Base-by-base conservation (phyloP, 2,888 invertebrate genomes). In the Acronicta aceris region DNA sequence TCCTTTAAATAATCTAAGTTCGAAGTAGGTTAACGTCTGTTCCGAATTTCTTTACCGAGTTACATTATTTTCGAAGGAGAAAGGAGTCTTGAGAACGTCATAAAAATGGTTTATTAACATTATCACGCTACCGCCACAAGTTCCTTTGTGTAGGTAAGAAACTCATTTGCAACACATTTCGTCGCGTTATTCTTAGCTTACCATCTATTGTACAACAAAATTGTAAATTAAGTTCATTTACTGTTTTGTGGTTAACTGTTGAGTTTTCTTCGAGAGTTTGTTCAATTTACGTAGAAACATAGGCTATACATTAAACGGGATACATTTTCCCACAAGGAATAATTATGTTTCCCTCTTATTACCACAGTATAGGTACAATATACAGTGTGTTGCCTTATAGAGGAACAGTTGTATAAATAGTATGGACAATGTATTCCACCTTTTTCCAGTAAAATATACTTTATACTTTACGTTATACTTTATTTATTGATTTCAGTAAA, bases 21-120 rank as follows among this genome's bases (percentile, higher is more conserved):
- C 66, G 49, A 76, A 76, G 62, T 76, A 65, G 78, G 78, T 71
- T 68, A 71, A 68, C 65, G 59, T 62, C 69, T 73, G 59, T 76
- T 70, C 52, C 42, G 48, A 76, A 71, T 67, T 69, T 71, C 56
- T 55, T 57, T 17, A 41, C 50, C 9, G 12, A 33, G 33, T 43
- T 43, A 46, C 42, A 60, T 68, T 57, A 63, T 60, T 66, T 58
- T 21, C n/a, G 40, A 53, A 74, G 43, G 25, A 59, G 57, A 64
- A 59, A 51, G 27, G 25, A 62, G 56, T 60, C 67, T 75, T 71
- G 58, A 50, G 25, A 65, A 70, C 49, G 58, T 60, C 63, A 66
- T 75, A 74, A 74, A 73, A 70, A 65, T 70, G 63, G 57, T 74
- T 62, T 73, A 76, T 70, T 64, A 77, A 71, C 71, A 70, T 75